phyloP scores from a whole-genome alignment of 2,888 invertebrate genomes.

The Macrosiphum euphorbiae region DNA sequence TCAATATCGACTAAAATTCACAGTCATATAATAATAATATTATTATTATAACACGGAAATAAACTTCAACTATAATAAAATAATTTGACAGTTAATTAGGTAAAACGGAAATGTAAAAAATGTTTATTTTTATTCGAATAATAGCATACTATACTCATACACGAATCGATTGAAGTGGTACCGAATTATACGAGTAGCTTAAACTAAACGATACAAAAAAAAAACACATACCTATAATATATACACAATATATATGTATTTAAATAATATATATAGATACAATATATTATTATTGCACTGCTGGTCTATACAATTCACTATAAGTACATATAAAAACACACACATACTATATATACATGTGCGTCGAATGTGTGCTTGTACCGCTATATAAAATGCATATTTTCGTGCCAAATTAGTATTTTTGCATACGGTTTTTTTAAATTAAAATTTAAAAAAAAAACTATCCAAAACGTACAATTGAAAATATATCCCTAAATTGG shows the following conservation, averaged over 20 bases:
- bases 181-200: neutral
- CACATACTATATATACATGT: neutral
- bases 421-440: neutral
- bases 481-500: neutral
- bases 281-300: neutral
- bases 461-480: neutral
- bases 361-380: neutral
- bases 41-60: neutral
- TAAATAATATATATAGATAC: neutral
- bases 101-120: neutral
- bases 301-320: neutral
- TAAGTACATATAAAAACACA: neutral
- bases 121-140: neutral
- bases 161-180: neutral
- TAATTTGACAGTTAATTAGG: neutral
- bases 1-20: neutral
- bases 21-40: neutral
- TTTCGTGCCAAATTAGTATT: slow-evolving; percentile 7
- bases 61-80: neutral
- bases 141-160: neutral
- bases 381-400: neutral
- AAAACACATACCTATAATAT: neutral
- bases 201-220: neutral
- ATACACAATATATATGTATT: neutral
- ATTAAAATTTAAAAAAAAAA: neutral